A percentile compares a stretch with the other conserved stretches of the same genome.
phyloP scores from a whole-genome alignment of 2,888 invertebrate genomes.

The Orchesellides sinensis region DNA sequence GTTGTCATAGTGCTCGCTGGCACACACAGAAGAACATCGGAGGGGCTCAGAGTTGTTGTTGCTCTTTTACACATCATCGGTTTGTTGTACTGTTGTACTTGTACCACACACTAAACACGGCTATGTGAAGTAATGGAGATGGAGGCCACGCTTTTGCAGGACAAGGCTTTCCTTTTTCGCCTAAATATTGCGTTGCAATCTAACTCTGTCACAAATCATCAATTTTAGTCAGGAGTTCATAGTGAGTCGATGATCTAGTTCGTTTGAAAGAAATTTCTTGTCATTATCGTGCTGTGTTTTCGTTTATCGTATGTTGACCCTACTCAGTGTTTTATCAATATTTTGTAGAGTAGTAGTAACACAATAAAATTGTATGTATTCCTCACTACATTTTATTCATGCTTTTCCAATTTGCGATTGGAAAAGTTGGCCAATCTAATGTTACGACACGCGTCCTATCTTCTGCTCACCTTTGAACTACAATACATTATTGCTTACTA shows the following conservation, averaged over 20 bases:
- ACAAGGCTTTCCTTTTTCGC: not conserved
- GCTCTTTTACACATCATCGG: constrained; percentile 21
- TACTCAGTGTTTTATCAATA: constrained; percentile 57
- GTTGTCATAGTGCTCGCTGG: constrained; percentile 72
- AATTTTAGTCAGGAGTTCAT: constrained; percentile 1
- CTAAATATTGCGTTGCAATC: not conserved
- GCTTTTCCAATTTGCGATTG: too few species aligned
- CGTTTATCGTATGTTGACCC: constrained; percentile 63
- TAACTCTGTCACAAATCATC: constrained; percentile 13
- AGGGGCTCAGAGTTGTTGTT: constrained; percentile 31
- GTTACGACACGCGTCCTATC: too few species aligned
- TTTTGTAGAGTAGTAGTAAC: too few species aligned
- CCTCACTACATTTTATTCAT: too few species aligned
- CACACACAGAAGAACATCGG: constrained; percentile 66
- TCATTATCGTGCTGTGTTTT: constrained; percentile 20
- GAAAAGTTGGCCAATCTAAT: too few species aligned
- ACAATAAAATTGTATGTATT: too few species aligned
- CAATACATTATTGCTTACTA: too few species aligned
- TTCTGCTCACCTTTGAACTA: too few species aligned
- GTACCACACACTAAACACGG: too few species aligned
- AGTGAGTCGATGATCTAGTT: constrained; percentile 19
- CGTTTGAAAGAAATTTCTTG: constrained; percentile 20
- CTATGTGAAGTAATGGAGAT: too few species aligned
- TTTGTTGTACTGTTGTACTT: too few species aligned
- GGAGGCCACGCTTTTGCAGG: too few species aligned